Percentiles rank a stretch among this genome's conserved stretches.
Conservation (phyloP, 2,113 vertebrate genomes). For the Melanostigma gelatinosum region DNA sequence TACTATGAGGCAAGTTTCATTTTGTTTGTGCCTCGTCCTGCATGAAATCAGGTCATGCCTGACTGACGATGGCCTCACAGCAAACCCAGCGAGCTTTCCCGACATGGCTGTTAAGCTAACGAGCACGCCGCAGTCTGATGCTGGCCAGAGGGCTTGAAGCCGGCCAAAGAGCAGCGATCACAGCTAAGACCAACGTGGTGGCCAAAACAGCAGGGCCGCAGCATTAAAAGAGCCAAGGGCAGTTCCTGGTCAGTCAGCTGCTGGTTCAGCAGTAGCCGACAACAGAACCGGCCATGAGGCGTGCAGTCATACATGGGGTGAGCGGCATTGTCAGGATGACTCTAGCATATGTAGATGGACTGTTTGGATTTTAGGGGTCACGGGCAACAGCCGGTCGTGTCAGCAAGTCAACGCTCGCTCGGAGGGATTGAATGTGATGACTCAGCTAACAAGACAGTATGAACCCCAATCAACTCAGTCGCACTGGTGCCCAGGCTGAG, state of each 20-base stretch:
- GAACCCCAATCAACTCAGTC: not conserved
- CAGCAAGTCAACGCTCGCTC: constrained; percentile 20
- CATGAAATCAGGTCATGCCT: not conserved
- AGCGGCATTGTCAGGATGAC: not conserved
- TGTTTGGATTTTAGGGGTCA: constrained; percentile 3
- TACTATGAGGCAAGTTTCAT: not conserved
- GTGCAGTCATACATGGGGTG: constrained; percentile 6
- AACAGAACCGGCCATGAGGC: constrained; percentile 28
- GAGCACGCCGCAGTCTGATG: constrained; percentile 2
- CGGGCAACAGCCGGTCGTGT: constrained; percentile 26
- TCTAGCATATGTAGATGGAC: constrained; percentile 42
- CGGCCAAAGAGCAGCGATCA: constrained; percentile 26
- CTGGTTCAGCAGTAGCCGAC: constrained; percentile 12
- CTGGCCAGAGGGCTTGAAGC: constrained; percentile 20
- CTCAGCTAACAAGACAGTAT: constrained; percentile 32
- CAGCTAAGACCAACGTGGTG: constrained; percentile 10
- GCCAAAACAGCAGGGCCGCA: constrained; percentile 17
- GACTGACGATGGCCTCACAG: not conserved
- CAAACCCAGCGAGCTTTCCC: not conserved
- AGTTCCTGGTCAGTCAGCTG: not conserved
- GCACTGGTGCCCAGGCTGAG: not conserved
- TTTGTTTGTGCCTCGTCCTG: constrained; percentile 14
- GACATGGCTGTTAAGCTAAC: constrained; percentile 33
- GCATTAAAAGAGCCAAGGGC: constrained; percentile 13
- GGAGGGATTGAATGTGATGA: constrained; percentile 21